These are phyloP conservation scores for Nowickia ferox DNA, from an alignment of 2,888 invertebrate species.

Conservation along the genomic window DNA sequence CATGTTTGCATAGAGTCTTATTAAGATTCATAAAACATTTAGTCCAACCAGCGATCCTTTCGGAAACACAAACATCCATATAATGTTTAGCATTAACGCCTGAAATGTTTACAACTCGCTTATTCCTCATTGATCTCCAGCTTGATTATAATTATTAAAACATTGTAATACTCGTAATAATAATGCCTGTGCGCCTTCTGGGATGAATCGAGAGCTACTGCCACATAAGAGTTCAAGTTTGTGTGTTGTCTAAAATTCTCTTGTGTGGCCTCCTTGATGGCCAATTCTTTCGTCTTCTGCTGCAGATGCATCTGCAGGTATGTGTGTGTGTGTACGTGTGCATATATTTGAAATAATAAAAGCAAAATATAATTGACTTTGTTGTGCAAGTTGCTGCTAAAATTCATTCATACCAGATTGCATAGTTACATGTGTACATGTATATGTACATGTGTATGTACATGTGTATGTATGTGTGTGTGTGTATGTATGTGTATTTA, in stretches of 20 bases:
- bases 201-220: neutral
- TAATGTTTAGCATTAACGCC: conserved; percentile 24
- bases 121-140: conserved; percentile 40
- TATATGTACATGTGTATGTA: neutral
- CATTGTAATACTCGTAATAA: no score
- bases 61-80: neutral
- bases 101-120: conserved; percentile 34
- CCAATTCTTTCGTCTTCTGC: conserved; percentile 36
- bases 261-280: conserved; percentile 69
- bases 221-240: neutral
- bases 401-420: conserved; percentile 19
- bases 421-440: neutral
- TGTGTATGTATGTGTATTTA: neutral
- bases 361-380: conserved; percentile 55
- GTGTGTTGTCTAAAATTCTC: conserved; percentile 18
- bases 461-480: no score
- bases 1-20: no score
- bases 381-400: conserved; percentile 32
- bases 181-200: conserved; percentile 19
- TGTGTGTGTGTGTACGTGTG: neutral
- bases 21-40: no score
- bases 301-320: no score
- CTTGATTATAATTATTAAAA: conserved; percentile 68
- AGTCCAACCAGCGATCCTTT: conserved; percentile 2
- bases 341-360: neutral